Base-by-base conservation (phyloP, 2,888 invertebrate genomes). In the Patella ulyssiponensis region DNA sequence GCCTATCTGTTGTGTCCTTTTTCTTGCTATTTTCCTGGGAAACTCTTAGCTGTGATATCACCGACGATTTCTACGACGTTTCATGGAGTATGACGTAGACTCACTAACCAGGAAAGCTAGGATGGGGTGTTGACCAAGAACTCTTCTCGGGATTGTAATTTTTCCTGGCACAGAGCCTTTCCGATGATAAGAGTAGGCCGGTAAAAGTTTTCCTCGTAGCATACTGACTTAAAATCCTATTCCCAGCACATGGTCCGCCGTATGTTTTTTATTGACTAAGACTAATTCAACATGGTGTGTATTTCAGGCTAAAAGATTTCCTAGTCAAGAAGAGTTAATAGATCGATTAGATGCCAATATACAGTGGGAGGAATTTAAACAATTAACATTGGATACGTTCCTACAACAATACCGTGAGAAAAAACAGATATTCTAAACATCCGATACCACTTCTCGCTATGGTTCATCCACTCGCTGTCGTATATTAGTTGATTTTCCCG, bases 281-380 rank as follows among this genome's bases (percentile, higher is more conserved):
- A 53, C n/a, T 52, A 51, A 20, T 75, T 51, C 11, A 44, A 44
- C 1, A 9, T 44, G 44, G 9, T 44, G 44, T 64, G 20, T 58
- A n/a, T 80, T 84, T n/a, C 83, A 90, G 90, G 87, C 86, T 20
- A 90, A 90, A 77, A 86, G 88, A 1, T 90, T 86, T 75, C 90
- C 90, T 2, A 84, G 84, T 15, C 87, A 90, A 77, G 89, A 89
- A 27, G 89, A 90, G 64, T 82, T 90, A 51, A 82, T 90, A 11
- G 89, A 90, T 79, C 81, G 90, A 52, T 81, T 90, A 70, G 89
- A 90, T 77, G 86, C 86, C 74, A 90, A 89, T 78, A 84, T 89
- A 77, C 88, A 89, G 75, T 90, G 90, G 90, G 88, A 88, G 58
- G 88, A 90, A 77, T 90, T 84, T 82, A 89, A 88, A 83, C 85